Conservation (phyloP, 35 echinoderm and acorn worm species). For the Holothuria glaberrima region DNA sequence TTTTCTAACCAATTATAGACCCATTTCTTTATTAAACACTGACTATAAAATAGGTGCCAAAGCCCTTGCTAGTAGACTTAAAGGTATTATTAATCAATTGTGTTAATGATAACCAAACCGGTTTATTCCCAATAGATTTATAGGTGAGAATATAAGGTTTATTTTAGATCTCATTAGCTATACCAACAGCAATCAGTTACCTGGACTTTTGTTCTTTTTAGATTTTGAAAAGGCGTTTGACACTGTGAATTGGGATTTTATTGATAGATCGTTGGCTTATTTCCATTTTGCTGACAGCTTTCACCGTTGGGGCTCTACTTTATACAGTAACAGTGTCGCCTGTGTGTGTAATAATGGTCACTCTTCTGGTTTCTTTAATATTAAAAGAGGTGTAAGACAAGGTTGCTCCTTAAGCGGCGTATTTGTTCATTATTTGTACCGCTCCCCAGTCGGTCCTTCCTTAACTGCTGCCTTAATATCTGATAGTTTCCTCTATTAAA, state of each 20-base stretch:
- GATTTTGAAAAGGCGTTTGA: slow-evolving; percentile 37
- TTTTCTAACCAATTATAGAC: slow-evolving; percentile 37
- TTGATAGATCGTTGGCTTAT: background rate
- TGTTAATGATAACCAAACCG: background rate
- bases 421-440: slow-evolving; percentile 12
- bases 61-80: slow-evolving; percentile 29
- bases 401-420: slow-evolving; percentile 49
- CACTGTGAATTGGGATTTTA: slow-evolving; percentile 25
- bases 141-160: slow-evolving; percentile 23
- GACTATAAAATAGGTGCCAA: slow-evolving; percentile 17
- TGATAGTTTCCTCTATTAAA: too few relatives aligned
- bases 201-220: slow-evolving; percentile 7
- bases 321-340: slow-evolving; percentile 3
- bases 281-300: slow-evolving; percentile 39
- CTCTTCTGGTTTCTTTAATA: slow-evolving; percentile 31
- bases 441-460: too few relatives aligned
- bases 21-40: slow-evolving; percentile 34
- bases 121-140: slow-evolving; percentile 22
- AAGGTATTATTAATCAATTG: slow-evolving; percentile 1
- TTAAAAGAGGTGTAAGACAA: slow-evolving; percentile 47
- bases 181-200: slow-evolving; percentile 8
- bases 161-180: slow-evolving; percentile 21
- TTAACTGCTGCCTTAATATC: too few relatives aligned
- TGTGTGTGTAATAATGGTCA: slow-evolving; percentile 50
- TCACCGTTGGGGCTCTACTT: background rate